These are phyloP conservation scores for Gymnocheta viridis DNA, from an alignment of 2,888 invertebrate species.

Conservation along the genomic window DNA sequence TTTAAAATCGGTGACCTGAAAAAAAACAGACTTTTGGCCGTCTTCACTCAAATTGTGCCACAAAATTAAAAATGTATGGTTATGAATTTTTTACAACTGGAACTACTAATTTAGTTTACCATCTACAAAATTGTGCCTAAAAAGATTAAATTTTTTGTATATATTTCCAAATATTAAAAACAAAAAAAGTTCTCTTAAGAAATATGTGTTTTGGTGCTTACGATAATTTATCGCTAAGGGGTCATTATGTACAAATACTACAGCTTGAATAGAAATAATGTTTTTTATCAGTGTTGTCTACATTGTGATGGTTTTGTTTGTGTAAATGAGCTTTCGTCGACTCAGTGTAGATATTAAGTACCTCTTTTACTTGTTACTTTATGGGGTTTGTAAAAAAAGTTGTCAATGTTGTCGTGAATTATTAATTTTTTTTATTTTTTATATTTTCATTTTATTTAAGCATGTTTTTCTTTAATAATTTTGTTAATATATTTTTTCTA, in stretches of 20 bases:
- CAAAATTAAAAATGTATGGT: too few species aligned
- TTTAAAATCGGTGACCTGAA: too few species aligned
- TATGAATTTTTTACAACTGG: too few species aligned
- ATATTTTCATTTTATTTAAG: constrained; percentile 1
- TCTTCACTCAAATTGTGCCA: too few species aligned
- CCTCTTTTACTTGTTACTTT: background rate
- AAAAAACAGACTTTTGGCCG: too few species aligned
- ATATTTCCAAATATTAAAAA: too few species aligned
- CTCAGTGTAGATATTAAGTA: constrained; percentile 7
- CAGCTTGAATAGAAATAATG: background rate
- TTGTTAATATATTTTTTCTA: constrained; percentile 10
- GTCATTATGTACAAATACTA: background rate
- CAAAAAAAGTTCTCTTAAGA: background rate
- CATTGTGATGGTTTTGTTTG: constrained; percentile 46
- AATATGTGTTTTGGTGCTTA: background rate
- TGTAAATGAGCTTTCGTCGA: constrained; percentile 20
- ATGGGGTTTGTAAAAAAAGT: constrained; percentile 13
- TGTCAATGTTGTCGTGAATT: constrained; percentile 50
- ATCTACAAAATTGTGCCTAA: too few species aligned
- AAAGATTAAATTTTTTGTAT: too few species aligned
- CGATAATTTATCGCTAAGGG: background rate
- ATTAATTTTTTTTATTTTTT: constrained; percentile 17
- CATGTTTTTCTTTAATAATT: constrained; percentile 24
- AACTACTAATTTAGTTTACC: too few species aligned
- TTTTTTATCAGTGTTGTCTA: constrained; percentile 50